Conservation (phyloP, 2,888 invertebrate species). For the Thumatha senex region DNA sequence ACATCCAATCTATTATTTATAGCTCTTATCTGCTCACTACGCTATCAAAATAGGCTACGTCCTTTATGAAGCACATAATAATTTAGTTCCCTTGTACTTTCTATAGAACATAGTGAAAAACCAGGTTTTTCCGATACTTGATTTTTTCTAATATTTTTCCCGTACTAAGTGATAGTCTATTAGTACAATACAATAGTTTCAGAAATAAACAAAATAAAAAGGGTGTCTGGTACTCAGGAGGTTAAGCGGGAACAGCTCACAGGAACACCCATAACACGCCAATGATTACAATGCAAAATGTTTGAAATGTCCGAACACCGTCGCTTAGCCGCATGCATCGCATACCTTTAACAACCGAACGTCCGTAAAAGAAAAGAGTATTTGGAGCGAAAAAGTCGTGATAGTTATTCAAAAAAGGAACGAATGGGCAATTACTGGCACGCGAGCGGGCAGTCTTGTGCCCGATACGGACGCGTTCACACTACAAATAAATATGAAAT, state of each 20-base stretch:
- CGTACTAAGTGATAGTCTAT: too few species aligned
- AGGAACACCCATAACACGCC: slow-evolving; percentile 38
- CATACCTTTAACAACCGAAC: slow-evolving; percentile 64
- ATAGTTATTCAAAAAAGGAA: slow-evolving; percentile 82
- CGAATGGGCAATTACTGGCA: slow-evolving; percentile 74
- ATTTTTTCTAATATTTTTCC: too few species aligned
- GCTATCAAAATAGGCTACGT: too few species aligned
- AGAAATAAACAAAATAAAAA: too few species aligned
- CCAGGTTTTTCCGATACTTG: too few species aligned
- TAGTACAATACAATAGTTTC: too few species aligned
- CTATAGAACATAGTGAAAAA: too few species aligned
- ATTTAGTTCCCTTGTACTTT: too few species aligned
- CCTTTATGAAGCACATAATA: too few species aligned
- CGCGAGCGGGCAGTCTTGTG: slow-evolving; percentile 80
- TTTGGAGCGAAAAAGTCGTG: slow-evolving; percentile 82
- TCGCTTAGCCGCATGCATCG: slow-evolving; percentile 73
- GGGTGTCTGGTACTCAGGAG: too few species aligned
- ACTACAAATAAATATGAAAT: slow-evolving; percentile 40
- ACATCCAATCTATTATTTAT: too few species aligned
- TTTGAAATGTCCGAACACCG: slow-evolving; percentile 70
- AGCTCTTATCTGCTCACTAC: too few species aligned
- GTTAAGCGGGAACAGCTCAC: slow-evolving; percentile 31
- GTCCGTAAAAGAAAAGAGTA: slow-evolving; percentile 62
- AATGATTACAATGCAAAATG: slow-evolving; percentile 54
- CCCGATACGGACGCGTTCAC: slow-evolving; percentile 58